These are phyloP conservation scores for Calephelis virginiensis DNA, from an alignment of 1,140 invertebrate genomes.

Conservation along the genomic window DNA sequence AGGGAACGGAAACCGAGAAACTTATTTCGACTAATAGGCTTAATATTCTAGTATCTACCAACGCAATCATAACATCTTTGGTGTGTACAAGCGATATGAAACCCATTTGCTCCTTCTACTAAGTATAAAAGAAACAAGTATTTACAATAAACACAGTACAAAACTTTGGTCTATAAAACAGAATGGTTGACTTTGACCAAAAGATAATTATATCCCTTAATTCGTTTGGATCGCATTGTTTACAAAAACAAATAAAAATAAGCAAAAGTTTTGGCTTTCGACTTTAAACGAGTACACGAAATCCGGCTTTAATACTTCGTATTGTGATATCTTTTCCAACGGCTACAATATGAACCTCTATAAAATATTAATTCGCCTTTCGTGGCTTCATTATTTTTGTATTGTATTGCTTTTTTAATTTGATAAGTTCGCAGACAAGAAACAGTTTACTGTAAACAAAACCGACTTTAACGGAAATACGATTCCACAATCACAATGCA, in stretches of 20 bases:
- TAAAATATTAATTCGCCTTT: conserved; percentile 3
- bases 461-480: not conserved
- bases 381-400: conserved; percentile 1
- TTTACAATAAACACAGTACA: not conserved
- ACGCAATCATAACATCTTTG: too few relatives aligned
- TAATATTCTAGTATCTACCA: too few relatives aligned
- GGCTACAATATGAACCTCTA: not conserved
- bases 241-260: too few relatives aligned
- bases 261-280: conserved; percentile 1
- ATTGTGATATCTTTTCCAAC: not conserved
- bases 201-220: conserved; percentile 5
- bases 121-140: not conserved
- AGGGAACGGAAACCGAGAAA: too few relatives aligned
- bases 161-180: not conserved
- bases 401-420: conserved; percentile 10
- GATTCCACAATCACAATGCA: not conserved
- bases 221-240: too few relatives aligned
- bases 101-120: too few relatives aligned
- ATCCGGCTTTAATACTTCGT: not conserved
- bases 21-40: too few relatives aligned
- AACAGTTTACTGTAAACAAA: not conserved
- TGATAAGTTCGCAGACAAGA: conserved; percentile 8
- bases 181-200: not conserved
- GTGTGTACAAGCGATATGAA: too few relatives aligned
- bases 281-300: not conserved